Evolutionary conservation across 2,888 invertebrate species (phyloP), one percentile per base, ranked within the genome.

Genomic region (Sipha maydis): DNA sequence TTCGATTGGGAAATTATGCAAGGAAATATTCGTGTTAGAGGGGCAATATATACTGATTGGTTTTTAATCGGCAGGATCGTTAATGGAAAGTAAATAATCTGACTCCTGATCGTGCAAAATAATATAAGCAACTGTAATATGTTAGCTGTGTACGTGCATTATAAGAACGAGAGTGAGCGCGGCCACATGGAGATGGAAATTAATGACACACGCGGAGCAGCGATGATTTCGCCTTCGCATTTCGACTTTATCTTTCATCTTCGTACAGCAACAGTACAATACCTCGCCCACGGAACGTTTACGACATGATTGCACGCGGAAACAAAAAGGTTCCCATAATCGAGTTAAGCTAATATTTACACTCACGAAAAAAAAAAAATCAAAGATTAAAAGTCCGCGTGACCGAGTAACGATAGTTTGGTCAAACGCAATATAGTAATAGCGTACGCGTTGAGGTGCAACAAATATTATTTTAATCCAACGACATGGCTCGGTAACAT

Each of bases 231-330:
- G 38, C 75, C 75, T 76, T 84, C 75, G 61, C 75, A 38, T 28
- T n/a, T n/a, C 75, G 38, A 21, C 38, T n/a, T 84, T 84, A 84
- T 84, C 84, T 61, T 14, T 34, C 38, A 84, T 84, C 84, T 84
- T 67, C 4, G 76, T 41, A 41, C 17, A 76, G 31, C 17, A 14
- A 28, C 69, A 67, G 34, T 34, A 84, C 61, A 76, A 84, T 84
- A 61, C 67, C 61, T 84, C 61, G 28, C 38, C 75, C 84, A 84
- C 25, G 8, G 28, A 3, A 28, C 56, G 41, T 67, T 61, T 56
- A 41, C 9, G 11, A 28, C 17, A 61, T 17, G 61, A 76, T 41
- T 61, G 41, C 41, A 38, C 17, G 41, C 17, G 8, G 34, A 84
- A 84, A 84, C 9, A 75, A 75, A 75, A 83, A 75, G 28, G 54